phyloP scores from a whole-genome alignment of 2,888 invertebrate species.

The Drosophila fungiperda region DNA sequence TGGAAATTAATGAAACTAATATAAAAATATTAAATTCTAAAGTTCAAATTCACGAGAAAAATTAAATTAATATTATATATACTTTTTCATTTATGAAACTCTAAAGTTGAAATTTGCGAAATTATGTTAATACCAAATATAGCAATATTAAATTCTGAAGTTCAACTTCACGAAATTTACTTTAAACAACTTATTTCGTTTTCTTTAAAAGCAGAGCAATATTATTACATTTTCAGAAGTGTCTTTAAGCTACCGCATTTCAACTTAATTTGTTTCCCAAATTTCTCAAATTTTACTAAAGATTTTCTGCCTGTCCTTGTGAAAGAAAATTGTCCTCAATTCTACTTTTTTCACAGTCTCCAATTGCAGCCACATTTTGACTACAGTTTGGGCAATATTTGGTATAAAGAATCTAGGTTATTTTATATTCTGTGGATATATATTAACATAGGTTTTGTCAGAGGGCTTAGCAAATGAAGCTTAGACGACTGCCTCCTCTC shows the following conservation, averaged over 20 bases:
- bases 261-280: not conserved
- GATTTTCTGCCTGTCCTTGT: not conserved
- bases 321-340: not conserved
- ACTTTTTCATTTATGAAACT: no score
- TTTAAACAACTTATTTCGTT: not conserved
- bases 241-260: no score
- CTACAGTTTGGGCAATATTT: not conserved
- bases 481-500: slow-evolving; percentile 30
- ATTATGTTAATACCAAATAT: no score
- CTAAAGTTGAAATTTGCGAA: no score
- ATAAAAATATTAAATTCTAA: no score
- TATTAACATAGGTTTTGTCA: slow-evolving; percentile 21
- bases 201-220: not conserved
- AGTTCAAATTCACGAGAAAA: no score
- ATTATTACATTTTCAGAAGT: not conserved
- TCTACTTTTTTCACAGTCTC: not conserved
- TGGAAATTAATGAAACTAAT: no score
- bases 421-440: slow-evolving; percentile 2
- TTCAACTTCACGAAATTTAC: not conserved
- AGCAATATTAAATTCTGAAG: not conserved
- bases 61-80: no score
- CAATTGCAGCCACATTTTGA: not conserved
- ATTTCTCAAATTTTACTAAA: not conserved
- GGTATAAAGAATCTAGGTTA: not conserved
- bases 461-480: slow-evolving; percentile 76